Conservation (phyloP, 2,797 vertebrate species). For the Onychomys arenicola region DNA sequence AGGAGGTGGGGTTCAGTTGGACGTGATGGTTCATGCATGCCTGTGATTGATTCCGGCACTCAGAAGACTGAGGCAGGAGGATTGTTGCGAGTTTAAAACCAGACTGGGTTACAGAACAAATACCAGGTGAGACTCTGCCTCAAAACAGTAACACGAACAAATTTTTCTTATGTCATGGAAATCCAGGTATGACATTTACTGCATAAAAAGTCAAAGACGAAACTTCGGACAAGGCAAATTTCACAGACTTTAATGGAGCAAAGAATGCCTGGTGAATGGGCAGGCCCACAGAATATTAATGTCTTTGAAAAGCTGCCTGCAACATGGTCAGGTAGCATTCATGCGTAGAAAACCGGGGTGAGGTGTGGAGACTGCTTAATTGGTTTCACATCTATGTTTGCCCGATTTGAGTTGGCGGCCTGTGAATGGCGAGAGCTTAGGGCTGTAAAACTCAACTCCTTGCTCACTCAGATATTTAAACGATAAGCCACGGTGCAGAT, state of each 20-base stretch:
- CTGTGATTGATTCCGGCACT: background rate
- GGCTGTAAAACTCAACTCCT: background rate
- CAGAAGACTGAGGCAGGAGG: background rate
- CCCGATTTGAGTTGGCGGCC: background rate
- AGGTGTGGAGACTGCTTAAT: background rate
- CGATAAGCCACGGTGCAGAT: background rate
- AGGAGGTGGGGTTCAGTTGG: background rate
- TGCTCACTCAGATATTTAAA: background rate
- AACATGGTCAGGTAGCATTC: background rate
- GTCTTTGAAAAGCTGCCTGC: background rate
- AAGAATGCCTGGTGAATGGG: background rate
- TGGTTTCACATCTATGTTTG: background rate
- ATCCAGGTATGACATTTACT: background rate
- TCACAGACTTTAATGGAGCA: background rate
- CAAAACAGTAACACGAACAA: background rate
- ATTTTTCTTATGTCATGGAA: background rate
- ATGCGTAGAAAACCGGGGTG: background rate
- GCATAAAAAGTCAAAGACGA: background rate
- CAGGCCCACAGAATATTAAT: background rate
- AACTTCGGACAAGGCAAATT: background rate
- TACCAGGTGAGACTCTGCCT: background rate
- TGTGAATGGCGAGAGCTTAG: background rate
- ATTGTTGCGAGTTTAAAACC: background rate
- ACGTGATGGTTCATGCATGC: too few relatives aligned
- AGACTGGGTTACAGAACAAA: background rate